phyloP scores from a whole-genome alignment of 2,888 invertebrate species.

The Hypsopygia costalis region DNA sequence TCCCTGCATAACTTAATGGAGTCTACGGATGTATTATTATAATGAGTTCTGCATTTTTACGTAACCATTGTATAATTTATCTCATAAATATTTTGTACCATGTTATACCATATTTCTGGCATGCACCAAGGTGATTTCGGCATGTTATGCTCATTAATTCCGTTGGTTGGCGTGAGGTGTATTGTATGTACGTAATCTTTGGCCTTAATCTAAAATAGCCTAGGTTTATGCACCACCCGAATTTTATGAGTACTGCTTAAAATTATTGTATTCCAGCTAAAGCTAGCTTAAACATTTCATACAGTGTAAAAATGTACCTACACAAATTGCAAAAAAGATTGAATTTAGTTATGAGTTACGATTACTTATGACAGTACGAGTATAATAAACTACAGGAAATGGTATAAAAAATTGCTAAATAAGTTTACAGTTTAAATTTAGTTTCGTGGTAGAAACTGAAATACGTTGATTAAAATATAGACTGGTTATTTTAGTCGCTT shows the following conservation, averaged over 20 bases:
- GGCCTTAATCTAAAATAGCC: constrained; percentile 35
- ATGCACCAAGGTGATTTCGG: constrained; percentile 22
- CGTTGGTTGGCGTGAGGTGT: constrained; percentile 26
- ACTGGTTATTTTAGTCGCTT: too few relatives aligned
- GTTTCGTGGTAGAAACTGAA: too few relatives aligned
- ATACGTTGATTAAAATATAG: too few relatives aligned
- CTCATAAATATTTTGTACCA: constrained; percentile 5
- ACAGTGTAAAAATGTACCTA: too few relatives aligned
- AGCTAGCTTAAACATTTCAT: neutral
- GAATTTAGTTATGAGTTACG: too few relatives aligned
- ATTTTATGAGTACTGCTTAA: constrained; percentile 1
- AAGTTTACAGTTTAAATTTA: too few relatives aligned
- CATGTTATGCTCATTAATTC: constrained; percentile 34
- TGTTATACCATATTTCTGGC: constrained; percentile 12
- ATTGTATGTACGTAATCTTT: constrained; percentile 23
- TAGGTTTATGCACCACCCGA: constrained; percentile 24
- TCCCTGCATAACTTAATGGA: neutral
- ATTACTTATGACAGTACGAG: too few relatives aligned
- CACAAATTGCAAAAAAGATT: too few relatives aligned
- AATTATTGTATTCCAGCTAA: neutral
- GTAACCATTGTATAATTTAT: neutral
- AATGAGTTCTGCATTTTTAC: neutral
- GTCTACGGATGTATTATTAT: neutral
- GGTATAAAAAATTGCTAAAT: too few relatives aligned
- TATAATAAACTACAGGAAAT: too few relatives aligned